Conservation (phyloP, 2,797 vertebrate species). For the Premnoplex brunnescens region DNA sequence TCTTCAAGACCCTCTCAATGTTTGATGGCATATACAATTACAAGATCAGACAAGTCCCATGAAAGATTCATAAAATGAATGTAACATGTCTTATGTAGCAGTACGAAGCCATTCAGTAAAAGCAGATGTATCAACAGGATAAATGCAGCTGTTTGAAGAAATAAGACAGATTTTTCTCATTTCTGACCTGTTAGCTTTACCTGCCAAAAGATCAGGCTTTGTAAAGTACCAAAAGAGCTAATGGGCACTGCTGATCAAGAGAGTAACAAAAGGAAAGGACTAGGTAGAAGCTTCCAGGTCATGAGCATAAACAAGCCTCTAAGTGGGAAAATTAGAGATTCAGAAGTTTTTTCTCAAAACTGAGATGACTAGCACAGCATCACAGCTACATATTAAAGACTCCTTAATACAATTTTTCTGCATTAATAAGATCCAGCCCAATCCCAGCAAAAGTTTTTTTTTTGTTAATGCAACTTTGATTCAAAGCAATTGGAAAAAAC, state of each 20-base stretch:
- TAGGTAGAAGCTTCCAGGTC: not conserved
- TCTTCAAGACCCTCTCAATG: not conserved
- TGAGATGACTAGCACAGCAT: not conserved
- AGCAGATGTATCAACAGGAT: not conserved
- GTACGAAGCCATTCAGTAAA: not conserved
- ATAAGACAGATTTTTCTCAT: not conserved
- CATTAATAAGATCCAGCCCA: constrained; percentile 40
- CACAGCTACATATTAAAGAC: constrained; percentile 9
- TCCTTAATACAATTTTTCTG: constrained; percentile 7
- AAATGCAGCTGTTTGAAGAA: not conserved
- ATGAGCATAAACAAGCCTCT: not conserved
- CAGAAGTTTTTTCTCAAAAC: not conserved
- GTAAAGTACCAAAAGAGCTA: not conserved
- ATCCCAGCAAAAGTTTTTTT: constrained; percentile 9
- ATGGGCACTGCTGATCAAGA: not conserved
- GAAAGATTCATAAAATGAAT: not conserved
- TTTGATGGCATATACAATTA: not conserved
- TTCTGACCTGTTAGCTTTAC: not conserved
- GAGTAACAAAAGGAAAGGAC: not conserved
- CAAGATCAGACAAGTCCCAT: not conserved
- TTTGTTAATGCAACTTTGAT: constrained; percentile 19
- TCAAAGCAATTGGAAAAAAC: constrained; percentile 63
- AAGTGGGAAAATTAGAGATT: not conserved
- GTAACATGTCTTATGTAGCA: not conserved
- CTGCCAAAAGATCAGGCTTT: not conserved